A percentile compares a stretch with the other conserved stretches of the same genome.
These are phyloP conservation scores for Heteropelma amictum DNA, from an alignment of 2,888 invertebrate genomes.

Conservation along the genomic window DNA sequence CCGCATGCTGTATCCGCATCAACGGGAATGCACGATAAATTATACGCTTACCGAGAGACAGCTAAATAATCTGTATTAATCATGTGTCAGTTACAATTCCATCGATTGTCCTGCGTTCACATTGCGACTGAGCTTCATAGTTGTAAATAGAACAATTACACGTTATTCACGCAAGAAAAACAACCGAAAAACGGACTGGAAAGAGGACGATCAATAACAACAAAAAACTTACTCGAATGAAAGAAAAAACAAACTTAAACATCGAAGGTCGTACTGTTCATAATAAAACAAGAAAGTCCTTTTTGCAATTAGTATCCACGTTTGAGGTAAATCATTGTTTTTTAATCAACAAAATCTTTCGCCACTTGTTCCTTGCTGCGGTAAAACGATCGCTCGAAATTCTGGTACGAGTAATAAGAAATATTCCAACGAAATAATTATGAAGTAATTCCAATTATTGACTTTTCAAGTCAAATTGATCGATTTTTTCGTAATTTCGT, in stretches of 20 bases:
- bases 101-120: constrained; percentile 43
- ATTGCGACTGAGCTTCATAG: constrained; percentile 52
- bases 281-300: background rate
- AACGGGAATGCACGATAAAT: background rate
- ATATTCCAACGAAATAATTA: too few species aligned
- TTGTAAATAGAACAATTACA: constrained; percentile 52
- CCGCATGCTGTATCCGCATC: background rate
- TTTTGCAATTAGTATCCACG: too few species aligned
- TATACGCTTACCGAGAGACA: constrained; percentile 10
- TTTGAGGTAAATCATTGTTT: too few species aligned
- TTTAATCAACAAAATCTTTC: too few species aligned
- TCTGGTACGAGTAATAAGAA: too few species aligned
- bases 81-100: constrained; percentile 47
- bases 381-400: too few species aligned
- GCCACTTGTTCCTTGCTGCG: too few species aligned
- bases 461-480: too few species aligned
- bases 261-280: background rate
- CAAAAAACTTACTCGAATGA: constrained; percentile 3
- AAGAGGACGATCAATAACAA: constrained; percentile 37
- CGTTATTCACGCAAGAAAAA: constrained; percentile 22
- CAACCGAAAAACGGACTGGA: constrained; percentile 20
- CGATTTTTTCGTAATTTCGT: too few species aligned
- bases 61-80: constrained; percentile 38
- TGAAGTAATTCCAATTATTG: too few species aligned
- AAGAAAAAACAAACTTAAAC: constrained; percentile 4